Evolutionary conservation across 2,113 vertebrate species (phyloP), one percentile per base, ranked within the genome.

Genomic region (Oplegnathus fasciatus): DNA sequence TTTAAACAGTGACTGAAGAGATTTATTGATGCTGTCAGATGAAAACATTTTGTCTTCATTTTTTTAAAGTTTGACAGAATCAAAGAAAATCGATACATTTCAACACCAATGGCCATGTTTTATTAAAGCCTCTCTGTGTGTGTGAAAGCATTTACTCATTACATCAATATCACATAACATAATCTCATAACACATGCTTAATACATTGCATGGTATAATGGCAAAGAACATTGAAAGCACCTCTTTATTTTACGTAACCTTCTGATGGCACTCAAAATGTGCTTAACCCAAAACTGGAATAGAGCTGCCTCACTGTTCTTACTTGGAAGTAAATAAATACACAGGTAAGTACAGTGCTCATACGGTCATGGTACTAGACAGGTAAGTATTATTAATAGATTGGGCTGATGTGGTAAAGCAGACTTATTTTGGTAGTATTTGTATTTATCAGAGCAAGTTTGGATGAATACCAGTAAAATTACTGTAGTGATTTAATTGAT

Each of bases 21-120:
- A 55, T 65, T 22, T 46, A 74, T 61, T 70, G 67, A 82, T 64
- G 68, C 65, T 78, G 65, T 78, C 64, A 54, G 20, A 64, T n/a
- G 30, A 78, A 80, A 75, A 46, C 44, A 50, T 30, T 55, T 79
- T 34, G 42, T 57, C 46, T 57, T 26, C 20, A 64, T 11, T 58
- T 40, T 73, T 37, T 30, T 17, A 6, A 44, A 17, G 15, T 50
- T 26, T 67, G 42, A 74, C 32, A 65, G 28, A 75, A 75, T 75
- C 42, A 52, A 81, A 72, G 9, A 60, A 18, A 80, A 40, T 0
- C 6, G 2, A 48, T 64, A 30, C 44, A 46, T 60, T 78, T 70
- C 15, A n/a, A 65, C 37, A 65, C 15, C 1, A 28, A 18, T 61
- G 7, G 22, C 4, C 0, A 32, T 48, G 40, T 61, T 81, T 58